Base-by-base conservation (phyloP, 2,888 invertebrate species). In the Itoplectis maculator region DNA sequence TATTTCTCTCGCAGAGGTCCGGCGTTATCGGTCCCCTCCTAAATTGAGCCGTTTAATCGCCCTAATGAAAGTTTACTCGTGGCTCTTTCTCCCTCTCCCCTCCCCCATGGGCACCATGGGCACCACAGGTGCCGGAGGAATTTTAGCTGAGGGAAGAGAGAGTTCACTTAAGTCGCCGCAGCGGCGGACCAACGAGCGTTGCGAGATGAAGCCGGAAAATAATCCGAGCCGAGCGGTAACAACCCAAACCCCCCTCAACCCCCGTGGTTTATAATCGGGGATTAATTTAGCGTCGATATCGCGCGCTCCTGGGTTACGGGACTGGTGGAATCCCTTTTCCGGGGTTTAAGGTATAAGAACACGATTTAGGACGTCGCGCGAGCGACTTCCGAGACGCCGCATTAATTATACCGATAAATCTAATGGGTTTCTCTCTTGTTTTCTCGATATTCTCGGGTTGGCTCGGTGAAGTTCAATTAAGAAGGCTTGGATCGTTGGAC, bases 231-330 rank as follows among this genome's bases (percentile, higher is more conserved):
- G 29, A 45, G 72, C 18, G 66, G 59, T 20, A 51, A 59, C 61
- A 18, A 59, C 51, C 15, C 63, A n/a, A 13, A 56, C 70, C 40
- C 68, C 47, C 69, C 42, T 15, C 23, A n/a, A 84, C 45, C 56
- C 18, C 20, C 45, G 37, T 59, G 73, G 77, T 80, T 83, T 65
- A 85, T 85, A 85, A 85, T 85, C 81, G 82, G 63, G 82, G 84
- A 85, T 85, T 85, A 85, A 85, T 85, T 84, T 73, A 68, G 74
- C 79, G 75, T 72, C 84, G 84, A 82, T 85, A 85, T 81, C 84
- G 75, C 78, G 37, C 29, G 29, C 56, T 6, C 59, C 61, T 40
- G 2, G 45, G 66, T 79, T 79, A 63, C 49, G 42, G 0, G 23
- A 61, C 37, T n/a, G 61, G 37, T n/a, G 61, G 37, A 61, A 61